Percentiles rank a stretch among this genome's conserved stretches.
Evolutionary conservation across 92 coral and sea anemone genomes (phyloP).

Genomic region (Palythoa grandiflora): DNA sequence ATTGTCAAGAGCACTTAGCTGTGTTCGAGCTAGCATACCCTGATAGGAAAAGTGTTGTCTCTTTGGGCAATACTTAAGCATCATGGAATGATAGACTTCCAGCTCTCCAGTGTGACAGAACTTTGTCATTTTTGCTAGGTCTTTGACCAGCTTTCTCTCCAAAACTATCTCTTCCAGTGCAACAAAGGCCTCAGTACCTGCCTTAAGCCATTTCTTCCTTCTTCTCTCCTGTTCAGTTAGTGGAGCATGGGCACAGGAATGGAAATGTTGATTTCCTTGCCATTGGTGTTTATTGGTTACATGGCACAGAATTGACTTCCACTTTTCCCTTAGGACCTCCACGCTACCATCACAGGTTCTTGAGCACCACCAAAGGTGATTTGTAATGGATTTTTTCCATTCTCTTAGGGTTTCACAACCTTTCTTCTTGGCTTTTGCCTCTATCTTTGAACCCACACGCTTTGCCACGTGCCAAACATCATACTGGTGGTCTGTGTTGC

Average conservation of each 20-base stretch:
- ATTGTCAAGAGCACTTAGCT: constrained; percentile 69
- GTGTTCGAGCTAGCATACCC: constrained; percentile 63
- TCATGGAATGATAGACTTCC: constrained; percentile 56
- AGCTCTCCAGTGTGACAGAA: constrained; percentile 65
- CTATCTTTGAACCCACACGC: not conserved
- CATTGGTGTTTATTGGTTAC: not conserved
- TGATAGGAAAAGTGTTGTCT: constrained; percentile 61
- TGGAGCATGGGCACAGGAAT: not conserved
- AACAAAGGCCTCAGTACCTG: not conserved
- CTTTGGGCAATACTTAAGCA: constrained; percentile 64
- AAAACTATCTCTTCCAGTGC: constrained; percentile 6
- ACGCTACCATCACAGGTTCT: not conserved
- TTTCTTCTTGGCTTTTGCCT: not conserved
- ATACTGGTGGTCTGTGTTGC: not conserved
- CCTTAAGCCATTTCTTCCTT: not conserved
- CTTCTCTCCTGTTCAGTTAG: not conserved
- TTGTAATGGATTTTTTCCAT: not conserved
- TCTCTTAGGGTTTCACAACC: not conserved
- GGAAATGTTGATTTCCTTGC: not conserved
- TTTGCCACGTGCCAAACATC: constrained; percentile 9
- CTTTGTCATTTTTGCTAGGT: constrained; percentile 42
- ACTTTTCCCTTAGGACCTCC: not conserved
- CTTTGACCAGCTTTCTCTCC: not conserved
- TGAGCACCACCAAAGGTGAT: constrained; percentile 6
- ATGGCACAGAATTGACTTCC: not conserved